These are phyloP conservation scores for Cheirogaleus major DNA, from an alignment of 2,797 vertebrate species.

Conservation along the genomic window DNA sequence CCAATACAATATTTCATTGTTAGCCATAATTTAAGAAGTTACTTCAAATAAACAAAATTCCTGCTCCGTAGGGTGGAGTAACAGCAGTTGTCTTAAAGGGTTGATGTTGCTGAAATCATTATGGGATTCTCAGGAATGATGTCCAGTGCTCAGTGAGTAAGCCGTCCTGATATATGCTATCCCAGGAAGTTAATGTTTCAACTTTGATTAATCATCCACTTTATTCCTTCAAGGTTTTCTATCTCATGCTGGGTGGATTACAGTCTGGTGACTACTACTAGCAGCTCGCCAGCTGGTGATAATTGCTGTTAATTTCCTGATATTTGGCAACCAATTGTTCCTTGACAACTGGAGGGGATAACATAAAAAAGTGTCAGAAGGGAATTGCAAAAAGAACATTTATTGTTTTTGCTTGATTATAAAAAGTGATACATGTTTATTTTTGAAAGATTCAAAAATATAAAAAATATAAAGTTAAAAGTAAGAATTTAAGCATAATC, in stretches of 20 bases:
- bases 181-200: conserved; percentile 59
- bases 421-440: not conserved
- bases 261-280: conserved; percentile 25
- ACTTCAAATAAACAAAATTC: not conserved
- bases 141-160: not conserved
- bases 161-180: not conserved
- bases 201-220: conserved; percentile 68
- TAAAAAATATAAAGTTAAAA: not conserved
- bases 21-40: not conserved
- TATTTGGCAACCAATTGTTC: conserved; percentile 44
- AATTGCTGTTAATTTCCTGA: conserved; percentile 73
- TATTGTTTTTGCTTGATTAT: conserved; percentile 14
- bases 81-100: not conserved
- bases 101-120: conserved; percentile 25
- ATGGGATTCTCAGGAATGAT: not conserved
- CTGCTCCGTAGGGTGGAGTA: not conserved
- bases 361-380: conserved; percentile 8
- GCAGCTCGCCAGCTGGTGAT: conserved; percentile 61
- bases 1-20: not conserved
- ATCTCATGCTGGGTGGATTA: conserved; percentile 49
- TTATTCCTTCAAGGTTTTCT: conserved; percentile 64
- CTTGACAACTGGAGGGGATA: conserved; percentile 49
- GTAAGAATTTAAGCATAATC: not conserved
- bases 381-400: conserved; percentile 21
- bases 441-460: not conserved